Percentiles rank a stretch among this genome's conserved stretches.
Evolutionary conservation across 2,888 invertebrate species (phyloP).

Genomic region (Ophioninae sp.): DNA sequence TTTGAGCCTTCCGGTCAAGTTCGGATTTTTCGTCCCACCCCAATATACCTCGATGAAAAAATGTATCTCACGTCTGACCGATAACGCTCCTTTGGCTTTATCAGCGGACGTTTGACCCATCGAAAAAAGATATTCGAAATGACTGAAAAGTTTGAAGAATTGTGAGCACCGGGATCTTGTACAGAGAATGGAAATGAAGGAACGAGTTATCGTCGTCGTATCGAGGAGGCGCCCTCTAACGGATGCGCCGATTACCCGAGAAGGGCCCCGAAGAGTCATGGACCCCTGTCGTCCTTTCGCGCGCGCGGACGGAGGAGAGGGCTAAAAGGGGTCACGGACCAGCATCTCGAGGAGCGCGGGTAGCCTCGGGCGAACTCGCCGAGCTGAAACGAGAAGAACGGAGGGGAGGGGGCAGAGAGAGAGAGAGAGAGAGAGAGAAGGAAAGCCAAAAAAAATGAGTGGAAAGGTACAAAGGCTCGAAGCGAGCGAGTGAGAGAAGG

Average conservation of each 20-base stretch:
- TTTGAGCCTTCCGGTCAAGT: no score
- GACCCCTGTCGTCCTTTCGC: slow-evolving; percentile 50
- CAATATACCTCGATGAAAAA: no score
- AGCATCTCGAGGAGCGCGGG: slow-evolving; percentile 62
- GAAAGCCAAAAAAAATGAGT: slow-evolving; percentile 47
- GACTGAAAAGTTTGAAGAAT: no score
- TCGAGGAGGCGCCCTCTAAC: slow-evolving; percentile 44
- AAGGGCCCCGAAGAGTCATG: slow-evolving; percentile 50
- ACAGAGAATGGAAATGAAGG: slow-evolving; percentile 32
- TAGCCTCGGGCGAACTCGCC: slow-evolving; percentile 23
- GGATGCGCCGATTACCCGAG: slow-evolving; percentile 10
- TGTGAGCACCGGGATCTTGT: background rate
- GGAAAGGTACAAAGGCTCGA: slow-evolving; percentile 54
- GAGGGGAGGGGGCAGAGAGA: slow-evolving; percentile 18
- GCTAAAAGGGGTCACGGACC: slow-evolving; percentile 69
- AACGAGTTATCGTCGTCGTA: slow-evolving; percentile 40
- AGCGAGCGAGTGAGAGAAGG: background rate
- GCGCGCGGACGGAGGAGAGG: slow-evolving; percentile 36
- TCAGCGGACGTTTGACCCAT: no score
- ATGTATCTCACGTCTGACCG: no score
- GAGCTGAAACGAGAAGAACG: slow-evolving; percentile 17
- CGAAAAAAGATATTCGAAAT: no score
- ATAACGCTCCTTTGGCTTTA: no score
- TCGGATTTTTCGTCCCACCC: no score
- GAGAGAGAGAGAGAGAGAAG: slow-evolving; percentile 28